Evolutionary conservation across 2,113 vertebrate genomes (phyloP).

Genomic region (Raja brachyura): DNA sequence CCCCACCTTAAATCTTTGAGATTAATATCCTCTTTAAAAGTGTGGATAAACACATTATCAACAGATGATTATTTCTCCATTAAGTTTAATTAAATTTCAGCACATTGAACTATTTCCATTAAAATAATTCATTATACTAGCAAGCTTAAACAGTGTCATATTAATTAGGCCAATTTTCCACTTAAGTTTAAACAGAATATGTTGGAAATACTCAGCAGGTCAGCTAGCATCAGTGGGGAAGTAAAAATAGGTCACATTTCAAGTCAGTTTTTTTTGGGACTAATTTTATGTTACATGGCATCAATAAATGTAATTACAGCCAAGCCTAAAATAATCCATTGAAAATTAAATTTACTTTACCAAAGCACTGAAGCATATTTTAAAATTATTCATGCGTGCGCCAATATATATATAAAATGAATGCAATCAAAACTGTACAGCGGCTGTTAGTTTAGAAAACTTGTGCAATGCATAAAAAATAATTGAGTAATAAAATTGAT

Average conservation of each 20-base stretch:
- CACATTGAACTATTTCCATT: not conserved
- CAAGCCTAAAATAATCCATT: not conserved
- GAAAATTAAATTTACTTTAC: not conserved
- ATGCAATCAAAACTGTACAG: not conserved
- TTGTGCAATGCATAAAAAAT: not conserved
- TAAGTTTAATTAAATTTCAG: not conserved
- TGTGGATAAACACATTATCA: not conserved
- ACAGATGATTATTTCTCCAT: not conserved
- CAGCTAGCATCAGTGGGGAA: too few species aligned
- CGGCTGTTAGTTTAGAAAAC: not conserved
- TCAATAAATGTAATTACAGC: not conserved
- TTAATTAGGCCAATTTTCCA: not conserved
- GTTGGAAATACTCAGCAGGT: too few species aligned
- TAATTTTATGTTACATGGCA: not conserved
- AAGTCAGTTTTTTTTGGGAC: too few species aligned
- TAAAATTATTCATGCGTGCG: not conserved
- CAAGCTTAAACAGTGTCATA: not conserved
- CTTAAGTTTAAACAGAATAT: too few species aligned
- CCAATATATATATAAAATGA: not conserved
- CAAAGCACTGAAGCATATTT: not conserved
- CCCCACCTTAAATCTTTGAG: too few species aligned
- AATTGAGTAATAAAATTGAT: conserved; percentile 13
- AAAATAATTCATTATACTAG: not conserved
- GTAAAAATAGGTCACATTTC: too few species aligned
- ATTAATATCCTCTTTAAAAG: not conserved